Conservation (phyloP, 2,113 vertebrate genomes). For the Meleagris gallopavo region DNA sequence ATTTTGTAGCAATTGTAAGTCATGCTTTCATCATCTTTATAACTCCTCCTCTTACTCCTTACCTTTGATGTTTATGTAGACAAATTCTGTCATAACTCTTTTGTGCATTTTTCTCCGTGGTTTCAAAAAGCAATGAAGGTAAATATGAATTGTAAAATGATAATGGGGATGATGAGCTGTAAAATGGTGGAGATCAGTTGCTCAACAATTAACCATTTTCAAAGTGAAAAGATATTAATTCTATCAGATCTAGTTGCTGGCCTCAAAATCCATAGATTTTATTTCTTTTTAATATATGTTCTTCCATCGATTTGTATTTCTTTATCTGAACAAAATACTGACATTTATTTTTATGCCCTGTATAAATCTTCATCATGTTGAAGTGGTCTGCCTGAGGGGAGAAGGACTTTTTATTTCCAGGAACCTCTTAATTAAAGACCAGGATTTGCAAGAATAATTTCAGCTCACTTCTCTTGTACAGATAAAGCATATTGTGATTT, state of each 20-base stretch:
- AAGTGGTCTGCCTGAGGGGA: neutral
- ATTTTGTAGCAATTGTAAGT: neutral
- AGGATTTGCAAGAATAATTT: neutral
- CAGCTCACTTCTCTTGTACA: neutral
- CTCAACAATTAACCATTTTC: constrained; percentile 10
- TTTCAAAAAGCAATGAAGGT: constrained; percentile 46
- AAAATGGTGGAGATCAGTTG: constrained; percentile 7
- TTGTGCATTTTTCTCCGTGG: constrained; percentile 27
- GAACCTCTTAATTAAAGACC: neutral
- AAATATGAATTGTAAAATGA: constrained; percentile 23
- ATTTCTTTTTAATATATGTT: neutral
- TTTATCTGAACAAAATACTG: neutral
- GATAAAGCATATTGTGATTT: neutral
- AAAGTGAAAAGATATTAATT: neutral
- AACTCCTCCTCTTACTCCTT: neutral
- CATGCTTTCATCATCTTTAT: constrained; percentile 36
- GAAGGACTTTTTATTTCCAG: neutral
- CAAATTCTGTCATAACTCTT: constrained; percentile 20
- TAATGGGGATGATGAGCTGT: neutral
- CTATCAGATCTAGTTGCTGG: neutral
- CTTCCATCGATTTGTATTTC: neutral
- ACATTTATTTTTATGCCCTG: neutral
- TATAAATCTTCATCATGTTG: neutral
- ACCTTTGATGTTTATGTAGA: constrained; percentile 35
- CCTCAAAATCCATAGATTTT: neutral